Percentiles rank a stretch among this genome's conserved stretches.
Conservation (phyloP, 2,888 invertebrate genomes). For the Eustalomyia histrio region DNA sequence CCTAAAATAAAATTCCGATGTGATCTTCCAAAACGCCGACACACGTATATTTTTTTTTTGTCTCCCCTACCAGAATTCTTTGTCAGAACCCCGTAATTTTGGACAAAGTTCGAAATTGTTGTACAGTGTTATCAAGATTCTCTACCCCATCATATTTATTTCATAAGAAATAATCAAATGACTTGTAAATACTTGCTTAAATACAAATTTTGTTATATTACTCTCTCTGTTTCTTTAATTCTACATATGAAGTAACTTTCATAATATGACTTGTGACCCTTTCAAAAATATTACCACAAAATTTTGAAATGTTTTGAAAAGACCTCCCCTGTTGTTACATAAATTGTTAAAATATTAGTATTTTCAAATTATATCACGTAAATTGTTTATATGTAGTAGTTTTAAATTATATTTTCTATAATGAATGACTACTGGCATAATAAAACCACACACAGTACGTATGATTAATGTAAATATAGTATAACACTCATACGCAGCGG, state of each 20-base stretch:
- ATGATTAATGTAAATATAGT: background rate
- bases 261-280: background rate
- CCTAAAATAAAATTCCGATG: too few species aligned
- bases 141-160: too few species aligned
- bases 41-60: too few species aligned
- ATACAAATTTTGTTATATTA: too few species aligned
- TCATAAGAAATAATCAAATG: too few species aligned
- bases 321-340: background rate
- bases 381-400: background rate
- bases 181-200: too few species aligned
- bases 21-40: too few species aligned
- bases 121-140: too few species aligned
- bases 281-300: background rate
- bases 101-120: too few species aligned
- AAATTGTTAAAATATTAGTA: background rate
- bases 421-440: background rate
- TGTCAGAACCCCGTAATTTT: too few species aligned
- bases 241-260: background rate
- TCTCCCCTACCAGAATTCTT: too few species aligned
- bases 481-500: constrained; percentile 1
- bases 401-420: constrained; percentile 2
- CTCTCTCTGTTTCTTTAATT: too few species aligned
- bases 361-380: background rate
- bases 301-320: background rate
- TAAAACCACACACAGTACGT: constrained; percentile 5